These are phyloP conservation scores for Xiphophorus couchianus DNA, from an alignment of 2,113 vertebrate genomes.

Conservation along the genomic window DNA sequence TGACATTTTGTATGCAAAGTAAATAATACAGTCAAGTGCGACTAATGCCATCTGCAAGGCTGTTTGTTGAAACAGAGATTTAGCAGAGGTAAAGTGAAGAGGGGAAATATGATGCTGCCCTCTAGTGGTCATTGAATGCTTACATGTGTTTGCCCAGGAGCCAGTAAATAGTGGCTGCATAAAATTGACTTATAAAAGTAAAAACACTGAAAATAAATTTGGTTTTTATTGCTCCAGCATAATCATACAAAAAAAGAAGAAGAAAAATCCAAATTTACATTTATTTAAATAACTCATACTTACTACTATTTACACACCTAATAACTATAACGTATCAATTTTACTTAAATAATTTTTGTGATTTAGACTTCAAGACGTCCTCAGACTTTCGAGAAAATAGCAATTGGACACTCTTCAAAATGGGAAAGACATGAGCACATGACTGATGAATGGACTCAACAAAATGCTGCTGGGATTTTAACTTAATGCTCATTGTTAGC, in stretches of 20 bases:
- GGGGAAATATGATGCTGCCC: background rate
- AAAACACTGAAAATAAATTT: background rate
- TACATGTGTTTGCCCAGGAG: background rate
- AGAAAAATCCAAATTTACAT: background rate
- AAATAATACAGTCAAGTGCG: background rate
- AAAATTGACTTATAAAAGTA: background rate
- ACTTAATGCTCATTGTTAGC: background rate
- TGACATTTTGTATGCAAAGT: background rate
- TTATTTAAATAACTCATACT: background rate
- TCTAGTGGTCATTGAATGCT: background rate
- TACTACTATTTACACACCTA: background rate
- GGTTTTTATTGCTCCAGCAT: background rate
- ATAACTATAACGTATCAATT: background rate
- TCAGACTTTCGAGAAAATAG: background rate
- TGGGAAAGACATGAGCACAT: no score
- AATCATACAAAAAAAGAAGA: no score
- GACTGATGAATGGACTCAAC: no score
- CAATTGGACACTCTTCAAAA: no score
- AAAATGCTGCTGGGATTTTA: background rate
- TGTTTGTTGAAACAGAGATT: background rate
- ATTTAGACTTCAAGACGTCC: background rate
- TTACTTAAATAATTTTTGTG: background rate
- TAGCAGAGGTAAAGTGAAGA: background rate
- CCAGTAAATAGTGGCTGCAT: background rate
- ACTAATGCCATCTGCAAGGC: no score